phyloP scores from a whole-genome alignment of 2,113 vertebrate genomes.

The Capreolus pygargus region DNA sequence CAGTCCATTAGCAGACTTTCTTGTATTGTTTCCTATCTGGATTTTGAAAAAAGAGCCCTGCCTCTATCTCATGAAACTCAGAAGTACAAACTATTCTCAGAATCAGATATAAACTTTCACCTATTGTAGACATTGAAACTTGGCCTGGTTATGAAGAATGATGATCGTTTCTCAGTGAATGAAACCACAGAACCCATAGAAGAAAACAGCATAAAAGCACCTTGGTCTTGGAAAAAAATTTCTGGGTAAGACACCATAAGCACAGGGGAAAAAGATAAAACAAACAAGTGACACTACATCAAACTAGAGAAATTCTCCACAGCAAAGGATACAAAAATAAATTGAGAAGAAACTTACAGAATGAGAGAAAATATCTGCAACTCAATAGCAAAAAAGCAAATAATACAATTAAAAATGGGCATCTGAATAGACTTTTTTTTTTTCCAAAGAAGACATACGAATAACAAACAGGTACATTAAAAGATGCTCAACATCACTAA shows the following conservation, averaged over 20 bases:
- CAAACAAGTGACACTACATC: not conserved
- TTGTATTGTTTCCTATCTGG: not conserved
- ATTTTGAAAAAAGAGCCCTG: not conserved
- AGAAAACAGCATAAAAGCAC: not conserved
- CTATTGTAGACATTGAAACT: not conserved
- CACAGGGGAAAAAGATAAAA: not conserved
- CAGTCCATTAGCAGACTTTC: not conserved
- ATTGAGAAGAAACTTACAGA: not conserved
- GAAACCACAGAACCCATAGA: not conserved
- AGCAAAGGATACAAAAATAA: not conserved
- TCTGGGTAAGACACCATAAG: not conserved
- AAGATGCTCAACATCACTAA: not conserved
- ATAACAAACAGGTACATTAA: not conserved
- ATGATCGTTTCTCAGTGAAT: not conserved
- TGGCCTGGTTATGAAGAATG: not conserved
- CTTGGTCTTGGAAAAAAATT: not conserved
- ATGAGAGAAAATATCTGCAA: not conserved
- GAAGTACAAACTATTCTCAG: not conserved
- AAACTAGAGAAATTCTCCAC: not conserved
- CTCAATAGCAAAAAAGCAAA: not conserved
- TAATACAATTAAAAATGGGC: not conserved
- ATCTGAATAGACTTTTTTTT: not conserved
- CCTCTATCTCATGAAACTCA: not conserved
- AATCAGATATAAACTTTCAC: not conserved
- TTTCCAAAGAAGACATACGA: not conserved